Evolutionary conservation across 1,140 invertebrate genomes (phyloP).

Genomic region (Drosophila sechellia): DNA sequence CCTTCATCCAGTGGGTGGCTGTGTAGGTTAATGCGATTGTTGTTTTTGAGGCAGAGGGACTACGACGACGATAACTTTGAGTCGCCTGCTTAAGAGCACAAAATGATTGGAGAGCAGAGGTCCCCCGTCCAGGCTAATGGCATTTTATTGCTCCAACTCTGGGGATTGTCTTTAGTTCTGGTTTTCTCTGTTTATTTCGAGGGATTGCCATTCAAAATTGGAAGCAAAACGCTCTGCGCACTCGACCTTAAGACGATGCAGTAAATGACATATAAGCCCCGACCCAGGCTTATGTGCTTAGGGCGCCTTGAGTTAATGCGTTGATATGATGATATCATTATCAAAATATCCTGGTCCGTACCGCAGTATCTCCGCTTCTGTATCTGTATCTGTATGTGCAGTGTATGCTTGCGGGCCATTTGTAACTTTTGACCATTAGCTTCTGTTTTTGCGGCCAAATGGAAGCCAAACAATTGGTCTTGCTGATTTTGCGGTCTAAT

Average conservation of each 20-base stretch:
- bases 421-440: slow-evolving; percentile 76
- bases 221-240: slow-evolving; percentile 34
- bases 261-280: slow-evolving; percentile 62
- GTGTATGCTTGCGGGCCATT: slow-evolving; percentile 44
- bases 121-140: slow-evolving; percentile 52
- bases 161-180: slow-evolving; percentile 10
- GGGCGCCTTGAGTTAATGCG: slow-evolving; percentile 66
- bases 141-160: slow-evolving; percentile 49
- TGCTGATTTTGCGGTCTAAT: slow-evolving; percentile 73
- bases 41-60: slow-evolving; percentile 58
- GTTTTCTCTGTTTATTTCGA: slow-evolving; percentile 31
- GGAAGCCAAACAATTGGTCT: slow-evolving; percentile 64
- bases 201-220: slow-evolving; percentile 50
- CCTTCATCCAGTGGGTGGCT: slow-evolving; percentile 1
- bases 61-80: slow-evolving; percentile 62
- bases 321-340: slow-evolving; percentile 72
- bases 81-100: slow-evolving; percentile 73
- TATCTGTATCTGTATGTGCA: slow-evolving; percentile 2
- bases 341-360: slow-evolving; percentile 48
- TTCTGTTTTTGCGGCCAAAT: slow-evolving; percentile 69
- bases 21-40: slow-evolving; percentile 63
- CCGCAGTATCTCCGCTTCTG: background rate
- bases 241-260: slow-evolving; percentile 47
- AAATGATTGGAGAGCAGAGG: slow-evolving; percentile 58
- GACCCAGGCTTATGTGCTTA: slow-evolving; percentile 44